Evolutionary conservation across 2,888 invertebrate species (phyloP), one percentile per base, ranked within the genome.

Genomic region (Nudaria mundana): DNA sequence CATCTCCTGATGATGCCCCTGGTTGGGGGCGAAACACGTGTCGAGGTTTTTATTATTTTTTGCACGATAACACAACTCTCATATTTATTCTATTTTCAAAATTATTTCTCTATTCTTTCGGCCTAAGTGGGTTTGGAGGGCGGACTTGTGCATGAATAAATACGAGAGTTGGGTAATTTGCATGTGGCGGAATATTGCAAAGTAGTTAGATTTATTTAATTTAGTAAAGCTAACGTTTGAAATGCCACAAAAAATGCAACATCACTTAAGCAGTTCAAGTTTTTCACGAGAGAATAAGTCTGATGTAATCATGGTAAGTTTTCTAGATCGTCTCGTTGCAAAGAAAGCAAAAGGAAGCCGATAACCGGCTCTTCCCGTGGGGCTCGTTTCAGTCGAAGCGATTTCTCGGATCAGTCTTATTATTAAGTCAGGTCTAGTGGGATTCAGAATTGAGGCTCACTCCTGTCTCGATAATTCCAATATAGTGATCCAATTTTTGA

Each of bases 351-450:
- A 81, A 76, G 62, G 71, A 73, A 70, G 74, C 76, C 70, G 79
- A 77, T 81, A 70, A 72, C 66, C 63, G 66, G 61, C 38, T 39
- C 38, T 50, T 75, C 84, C 78, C 84, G 23, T 16, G 84, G 79
- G 85, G 45, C 85, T 86, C 83, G 85, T 88, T 86, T 78, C 63
- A 71, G 67, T 69, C 66, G 73, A 67, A 83, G 77, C 84, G 82
- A 81, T 85, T 83, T 81, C 81, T 80, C 81, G 76, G 76, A 74
- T 68, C 83, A 78, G 77, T 85, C 81, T 84, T 86, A 86, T 87
- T 84, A 87, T 88, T 87, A 85, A 87, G 81, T 77, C 81, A 72
- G 76, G 66, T 78, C 87, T 79, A 52, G 66, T 60, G 86, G 85
- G 87, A 84, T 64, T 79, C 58, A 54, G 52, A 66, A 65, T 66